Evolutionary conservation across 2,797 vertebrate genomes (phyloP), one percentile per base, ranked within the genome.

Genomic region (Pteronotus mesoamericanus): DNA sequence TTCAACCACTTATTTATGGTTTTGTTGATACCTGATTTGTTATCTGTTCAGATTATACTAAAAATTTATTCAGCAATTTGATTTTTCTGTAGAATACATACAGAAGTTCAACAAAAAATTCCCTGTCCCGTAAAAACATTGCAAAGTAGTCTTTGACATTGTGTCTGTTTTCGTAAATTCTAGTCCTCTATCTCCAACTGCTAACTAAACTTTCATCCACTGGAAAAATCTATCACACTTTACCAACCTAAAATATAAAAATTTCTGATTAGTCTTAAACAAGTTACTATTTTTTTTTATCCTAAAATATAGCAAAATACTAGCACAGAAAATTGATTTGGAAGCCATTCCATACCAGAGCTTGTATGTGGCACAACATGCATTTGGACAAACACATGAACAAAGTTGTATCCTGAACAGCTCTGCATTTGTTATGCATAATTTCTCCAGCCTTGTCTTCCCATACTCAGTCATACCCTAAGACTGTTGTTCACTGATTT

Each of bases 51-150:
- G 5, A 55, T 88, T 86, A 77, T 19, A 79, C 37, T 94, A 90
- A 85, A 96, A 87, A 66, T 48, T 71, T 69, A 96, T 46, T 32
- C 39, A 77, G 32, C 14, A 88, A 51, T 94, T 84, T 92, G 26
- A 80, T 37, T 88, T 86, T 24, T 16, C 37, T 71, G 16, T 26
- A 78, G 42, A 86, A 80, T 37, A 79, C 15, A 91, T 18, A 77
- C 24, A 68, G 22, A 79, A 18, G 29, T 19, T 53, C 34, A 42
- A 89, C 42, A n/a, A 80, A 79, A 72, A 51, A 29, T 11, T 53
- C 29, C 32, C 16, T 68, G 11, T 3, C 9, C 32, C 48, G 69
- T 77, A 57, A 89, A 86, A 78, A 72, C 11, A 87, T 42, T 79
- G 16, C 44, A 86, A 44, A 21, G 46, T 12, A 92, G 32, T 71